Percentiles rank a stretch among this genome's conserved stretches.
phyloP scores from a whole-genome alignment of 2,888 invertebrate species.

The Agonopterix arenella region DNA sequence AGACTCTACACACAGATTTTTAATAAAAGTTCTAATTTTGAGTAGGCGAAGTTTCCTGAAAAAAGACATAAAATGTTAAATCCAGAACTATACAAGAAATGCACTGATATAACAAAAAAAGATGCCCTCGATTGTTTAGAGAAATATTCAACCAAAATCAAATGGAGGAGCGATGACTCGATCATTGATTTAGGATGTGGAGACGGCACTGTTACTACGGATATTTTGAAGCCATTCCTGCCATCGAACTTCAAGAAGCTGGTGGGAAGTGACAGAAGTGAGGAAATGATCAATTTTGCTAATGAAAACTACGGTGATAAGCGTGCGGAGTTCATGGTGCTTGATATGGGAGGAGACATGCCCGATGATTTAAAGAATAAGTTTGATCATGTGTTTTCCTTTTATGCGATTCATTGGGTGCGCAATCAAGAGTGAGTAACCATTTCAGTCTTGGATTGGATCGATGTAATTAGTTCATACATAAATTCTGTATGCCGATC shows the following conservation, averaged over 20 bases:
- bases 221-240: conserved; percentile 75
- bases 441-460: no score
- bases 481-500: no score
- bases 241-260: conserved; percentile 60
- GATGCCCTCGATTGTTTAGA: conserved; percentile 65
- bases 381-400: conserved; percentile 81
- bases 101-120: conserved; percentile 77
- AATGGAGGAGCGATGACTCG: conserved; percentile 59
- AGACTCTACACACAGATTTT: no score
- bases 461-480: no score
- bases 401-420: conserved; percentile 86
- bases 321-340: conserved; percentile 49
- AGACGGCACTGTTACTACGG: conserved; percentile 79
- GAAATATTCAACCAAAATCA: conserved; percentile 69
- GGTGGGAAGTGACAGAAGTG: conserved; percentile 80
- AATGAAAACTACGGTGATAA: conserved; percentile 49
- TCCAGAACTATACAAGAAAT: conserved; percentile 76
- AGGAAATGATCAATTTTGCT: conserved; percentile 80
- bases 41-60: no score
- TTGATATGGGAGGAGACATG: conserved; percentile 73
- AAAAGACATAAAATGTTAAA: conserved; percentile 25
- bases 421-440: conserved; percentile 76
- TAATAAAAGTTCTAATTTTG: no score
- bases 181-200: conserved; percentile 82
- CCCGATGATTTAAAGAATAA: conserved; percentile 49